Conservation (phyloP, 2,888 invertebrate genomes). For the Nomada goodeniana region DNA sequence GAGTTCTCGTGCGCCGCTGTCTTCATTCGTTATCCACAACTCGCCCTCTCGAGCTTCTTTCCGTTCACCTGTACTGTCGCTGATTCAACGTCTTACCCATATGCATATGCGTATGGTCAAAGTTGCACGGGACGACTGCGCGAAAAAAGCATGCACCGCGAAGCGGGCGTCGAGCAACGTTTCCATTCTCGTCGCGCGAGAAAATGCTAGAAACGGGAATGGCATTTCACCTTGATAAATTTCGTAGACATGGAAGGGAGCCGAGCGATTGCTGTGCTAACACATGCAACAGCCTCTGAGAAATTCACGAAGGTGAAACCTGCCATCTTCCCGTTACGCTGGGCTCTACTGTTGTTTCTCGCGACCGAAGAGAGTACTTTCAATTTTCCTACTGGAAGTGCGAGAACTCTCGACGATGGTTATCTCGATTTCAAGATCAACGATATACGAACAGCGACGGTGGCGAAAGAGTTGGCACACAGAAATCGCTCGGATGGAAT, state of each 20-base stretch:
- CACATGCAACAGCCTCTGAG: not conserved
- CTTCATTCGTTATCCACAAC: not conserved
- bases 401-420: not conserved
- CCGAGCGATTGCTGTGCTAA: not conserved
- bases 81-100: too few relatives aligned
- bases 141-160: too few relatives aligned
- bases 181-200: too few relatives aligned
- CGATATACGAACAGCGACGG: too few relatives aligned
- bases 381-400: not conserved
- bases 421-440: not conserved
- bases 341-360: not conserved
- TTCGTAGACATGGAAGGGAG: slow-evolving; percentile 15
- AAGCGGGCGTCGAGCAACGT: too few relatives aligned
- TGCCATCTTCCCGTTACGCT: not conserved
- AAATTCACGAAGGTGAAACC: slow-evolving; percentile 25
- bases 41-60: not conserved
- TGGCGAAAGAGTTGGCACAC: not conserved
- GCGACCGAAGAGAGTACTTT: not conserved
- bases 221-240: slow-evolving; percentile 20
- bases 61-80: too few relatives aligned
- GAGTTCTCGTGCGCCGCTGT: slow-evolving; percentile 10
- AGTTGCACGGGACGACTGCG: too few relatives aligned
- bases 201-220: not conserved
- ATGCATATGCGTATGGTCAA: too few relatives aligned
- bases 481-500: not conserved